These are phyloP conservation scores for Acleris sparsana DNA, from an alignment of 2,888 invertebrate species.

Conservation along the genomic window DNA sequence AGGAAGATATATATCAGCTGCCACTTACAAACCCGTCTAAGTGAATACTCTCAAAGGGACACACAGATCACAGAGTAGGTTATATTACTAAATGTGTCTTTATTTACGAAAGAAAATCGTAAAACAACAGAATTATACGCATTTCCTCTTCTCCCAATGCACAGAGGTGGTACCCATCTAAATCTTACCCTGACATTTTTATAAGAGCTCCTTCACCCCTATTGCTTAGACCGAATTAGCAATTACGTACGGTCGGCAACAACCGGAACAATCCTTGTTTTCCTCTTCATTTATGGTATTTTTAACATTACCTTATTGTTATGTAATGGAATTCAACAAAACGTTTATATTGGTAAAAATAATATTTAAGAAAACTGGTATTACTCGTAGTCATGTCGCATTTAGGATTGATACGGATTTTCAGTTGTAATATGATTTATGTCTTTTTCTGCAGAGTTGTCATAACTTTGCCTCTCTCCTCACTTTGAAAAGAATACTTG, in stretches of 20 bases:
- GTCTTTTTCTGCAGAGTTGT: too few species aligned
- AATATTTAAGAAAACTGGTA: too few species aligned
- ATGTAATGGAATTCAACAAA: not conserved
- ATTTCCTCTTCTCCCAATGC: constrained; percentile 59
- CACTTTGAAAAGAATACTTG: too few species aligned
- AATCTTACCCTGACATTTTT: constrained; percentile 77
- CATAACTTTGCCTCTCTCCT: too few species aligned
- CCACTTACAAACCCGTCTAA: too few species aligned
- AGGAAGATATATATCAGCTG: too few species aligned
- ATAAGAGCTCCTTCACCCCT: constrained; percentile 75
- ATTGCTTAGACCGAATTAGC: constrained; percentile 73
- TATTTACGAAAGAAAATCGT: constrained; percentile 30
- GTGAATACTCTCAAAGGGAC: too few species aligned
- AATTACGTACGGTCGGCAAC: constrained; percentile 60
- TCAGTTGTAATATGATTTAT: too few species aligned
- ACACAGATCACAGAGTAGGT: not conserved
- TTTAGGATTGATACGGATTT: too few species aligned
- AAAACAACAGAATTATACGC: constrained; percentile 33
- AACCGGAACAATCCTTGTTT: not conserved
- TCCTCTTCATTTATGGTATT: not conserved
- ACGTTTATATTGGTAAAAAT: too few species aligned
- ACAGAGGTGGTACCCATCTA: constrained; percentile 55
- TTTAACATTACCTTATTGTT: not conserved
- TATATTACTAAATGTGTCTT: constrained; percentile 7
- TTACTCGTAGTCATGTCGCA: too few species aligned